phyloP scores from a whole-genome alignment of 2,888 invertebrate species.

The Margaritifera margaritifera region DNA sequence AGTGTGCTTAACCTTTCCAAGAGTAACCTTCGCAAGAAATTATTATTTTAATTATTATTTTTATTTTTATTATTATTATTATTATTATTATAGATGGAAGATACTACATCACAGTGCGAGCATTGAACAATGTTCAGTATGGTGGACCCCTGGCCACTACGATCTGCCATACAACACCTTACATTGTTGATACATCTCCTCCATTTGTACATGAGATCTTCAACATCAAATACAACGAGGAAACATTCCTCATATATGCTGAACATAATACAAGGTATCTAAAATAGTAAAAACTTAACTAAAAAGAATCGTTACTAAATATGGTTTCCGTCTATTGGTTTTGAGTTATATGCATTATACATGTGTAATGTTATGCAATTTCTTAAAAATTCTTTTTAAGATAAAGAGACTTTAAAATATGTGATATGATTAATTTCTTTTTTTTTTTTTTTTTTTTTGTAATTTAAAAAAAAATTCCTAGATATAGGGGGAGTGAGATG shows the following conservation, averaged over 20 bases:
- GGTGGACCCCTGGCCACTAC: constrained; percentile 57
- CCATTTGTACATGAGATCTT: constrained; percentile 54
- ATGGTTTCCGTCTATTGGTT: too few species aligned
- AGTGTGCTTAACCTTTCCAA: too few species aligned
- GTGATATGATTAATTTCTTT: neutral
- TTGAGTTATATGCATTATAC: too few species aligned
- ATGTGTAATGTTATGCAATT: too few species aligned
- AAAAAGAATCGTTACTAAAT: too few species aligned
- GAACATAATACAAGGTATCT: constrained; percentile 56
- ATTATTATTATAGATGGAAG: constrained; percentile 47
- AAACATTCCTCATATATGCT: constrained; percentile 33
- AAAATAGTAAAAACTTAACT: neutral
- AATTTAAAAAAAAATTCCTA: too few species aligned
- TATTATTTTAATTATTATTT: too few species aligned
- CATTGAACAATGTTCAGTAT: constrained; percentile 57
- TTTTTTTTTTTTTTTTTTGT: neutral
- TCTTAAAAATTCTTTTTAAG: neutral
- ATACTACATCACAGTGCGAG: constrained; percentile 54
- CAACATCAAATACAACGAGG: constrained; percentile 56
- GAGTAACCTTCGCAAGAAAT: too few species aligned
- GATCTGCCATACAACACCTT: constrained; percentile 55
- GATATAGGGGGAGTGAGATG: too few species aligned
- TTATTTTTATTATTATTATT: neutral
- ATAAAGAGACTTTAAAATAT: neutral
- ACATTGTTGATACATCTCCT: constrained; percentile 51